Percentiles rank a stretch among this genome's conserved stretches.
phyloP scores from a whole-genome alignment of 2,888 invertebrate species.

The Anodontia alba region DNA sequence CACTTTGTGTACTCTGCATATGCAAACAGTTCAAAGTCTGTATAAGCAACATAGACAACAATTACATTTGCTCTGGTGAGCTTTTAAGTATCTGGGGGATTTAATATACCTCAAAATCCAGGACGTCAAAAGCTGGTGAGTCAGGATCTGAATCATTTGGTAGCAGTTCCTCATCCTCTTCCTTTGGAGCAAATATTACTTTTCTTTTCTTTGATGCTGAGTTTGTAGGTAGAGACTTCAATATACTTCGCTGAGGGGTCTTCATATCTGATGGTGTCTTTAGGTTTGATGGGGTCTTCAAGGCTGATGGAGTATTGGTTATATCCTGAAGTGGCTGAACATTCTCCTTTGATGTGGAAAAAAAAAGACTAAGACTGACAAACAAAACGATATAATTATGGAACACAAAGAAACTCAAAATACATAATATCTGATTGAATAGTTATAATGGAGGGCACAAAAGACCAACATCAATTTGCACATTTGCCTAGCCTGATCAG shows the following conservation, averaged over 20 bases:
- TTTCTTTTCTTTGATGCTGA: conserved; percentile 75
- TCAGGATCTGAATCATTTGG: conserved; percentile 65
- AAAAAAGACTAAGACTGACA: no score
- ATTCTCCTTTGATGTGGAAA: not conserved
- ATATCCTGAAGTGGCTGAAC: not conserved
- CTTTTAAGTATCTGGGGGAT: no score
- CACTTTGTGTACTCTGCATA: no score
- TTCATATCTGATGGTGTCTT: conserved; percentile 45
- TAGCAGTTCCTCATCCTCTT: conserved; percentile 47
- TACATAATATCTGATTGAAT: no score
- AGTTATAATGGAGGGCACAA: no score
- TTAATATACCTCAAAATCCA: conserved; percentile 77
- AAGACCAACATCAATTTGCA: no score
- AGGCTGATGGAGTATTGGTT: conserved; percentile 13
- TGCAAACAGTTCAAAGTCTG: no score
- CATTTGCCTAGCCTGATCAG: no score
- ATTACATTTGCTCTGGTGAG: no score
- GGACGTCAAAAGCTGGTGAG: conserved; percentile 74
- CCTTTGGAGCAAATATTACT: conserved; percentile 71
- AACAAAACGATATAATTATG: no score
- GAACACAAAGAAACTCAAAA: no score
- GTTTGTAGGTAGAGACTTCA: conserved; percentile 57
- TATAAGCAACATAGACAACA: no score
- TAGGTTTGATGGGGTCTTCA: conserved; percentile 34
- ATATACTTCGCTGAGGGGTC: conserved; percentile 74